Evolutionary conservation across 1,140 invertebrate genomes (phyloP).

Genomic region (Oedothorax gibbosus): DNA sequence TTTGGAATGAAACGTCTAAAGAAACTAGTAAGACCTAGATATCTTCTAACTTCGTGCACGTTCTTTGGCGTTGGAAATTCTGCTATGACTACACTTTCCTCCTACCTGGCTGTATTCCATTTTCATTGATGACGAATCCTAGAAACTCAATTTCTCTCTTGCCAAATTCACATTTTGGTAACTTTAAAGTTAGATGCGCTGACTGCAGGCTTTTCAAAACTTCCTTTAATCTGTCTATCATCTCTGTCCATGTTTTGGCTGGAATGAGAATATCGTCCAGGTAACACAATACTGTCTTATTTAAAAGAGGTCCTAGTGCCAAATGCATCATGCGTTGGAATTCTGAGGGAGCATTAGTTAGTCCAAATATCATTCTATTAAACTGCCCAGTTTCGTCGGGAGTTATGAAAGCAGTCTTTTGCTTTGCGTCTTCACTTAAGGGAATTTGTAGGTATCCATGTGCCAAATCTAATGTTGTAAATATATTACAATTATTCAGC

Average conservation of each 20-base stretch:
- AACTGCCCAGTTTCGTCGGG: not conserved
- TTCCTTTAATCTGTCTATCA: not conserved
- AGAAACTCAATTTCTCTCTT: not conserved
- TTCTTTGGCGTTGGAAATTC: not conserved
- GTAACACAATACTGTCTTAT: not conserved
- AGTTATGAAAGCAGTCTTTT: not conserved
- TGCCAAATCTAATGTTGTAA: not conserved
- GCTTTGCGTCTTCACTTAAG: not conserved
- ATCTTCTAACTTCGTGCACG: not conserved
- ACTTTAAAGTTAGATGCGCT: not conserved
- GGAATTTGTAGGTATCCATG: not conserved
- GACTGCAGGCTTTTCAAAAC: not conserved
- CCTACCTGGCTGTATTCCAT: not conserved
- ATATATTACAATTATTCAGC: not conserved
- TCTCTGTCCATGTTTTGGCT: not conserved
- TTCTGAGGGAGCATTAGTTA: constrained; percentile 2
- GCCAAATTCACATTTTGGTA: not conserved
- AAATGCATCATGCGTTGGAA: not conserved
- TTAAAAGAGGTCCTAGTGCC: not conserved
- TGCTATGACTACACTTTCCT: not conserved
- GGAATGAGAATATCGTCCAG: not conserved
- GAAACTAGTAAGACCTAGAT: not conserved
- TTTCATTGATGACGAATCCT: not conserved
- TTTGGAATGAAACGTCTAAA: not conserved
- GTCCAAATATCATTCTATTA: not conserved